Evolutionary conservation across 2,113 vertebrate species (phyloP).

Genomic region (Gorsachius goisagi): DNA sequence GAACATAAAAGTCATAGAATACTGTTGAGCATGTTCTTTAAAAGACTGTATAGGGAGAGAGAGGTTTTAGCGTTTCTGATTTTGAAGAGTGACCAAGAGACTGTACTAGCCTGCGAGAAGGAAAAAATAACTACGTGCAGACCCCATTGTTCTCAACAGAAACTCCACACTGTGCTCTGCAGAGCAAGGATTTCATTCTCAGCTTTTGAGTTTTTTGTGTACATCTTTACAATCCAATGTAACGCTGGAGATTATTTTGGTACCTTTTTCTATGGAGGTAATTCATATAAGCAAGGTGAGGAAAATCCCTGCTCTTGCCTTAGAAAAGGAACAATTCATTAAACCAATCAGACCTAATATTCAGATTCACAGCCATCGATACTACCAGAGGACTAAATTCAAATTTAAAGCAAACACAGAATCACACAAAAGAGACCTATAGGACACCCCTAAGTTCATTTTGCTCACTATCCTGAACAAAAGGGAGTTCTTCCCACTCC

Average conservation of each 20-base stretch:
- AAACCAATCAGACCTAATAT: background rate
- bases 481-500: background rate
- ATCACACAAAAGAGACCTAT: background rate
- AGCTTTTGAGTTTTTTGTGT: background rate
- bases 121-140: rapidly evolving
- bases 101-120: background rate
- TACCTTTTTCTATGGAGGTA: background rate
- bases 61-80: background rate
- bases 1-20: background rate
- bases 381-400: background rate
- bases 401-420: background rate
- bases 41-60: background rate
- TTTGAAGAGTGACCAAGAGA: background rate
- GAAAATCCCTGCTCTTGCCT: background rate
- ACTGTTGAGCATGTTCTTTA: background rate
- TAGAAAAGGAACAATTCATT: background rate
- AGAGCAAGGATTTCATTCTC: background rate
- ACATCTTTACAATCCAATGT: background rate
- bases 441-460: background rate
- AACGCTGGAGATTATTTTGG: background rate
- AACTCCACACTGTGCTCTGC: background rate
- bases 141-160: background rate
- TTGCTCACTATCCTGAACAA: background rate
- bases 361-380: rapidly evolving
- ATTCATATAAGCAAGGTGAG: background rate